These are phyloP conservation scores for Rutpela maculata DNA, from an alignment of 2,888 invertebrate genomes.

Conservation along the genomic window DNA sequence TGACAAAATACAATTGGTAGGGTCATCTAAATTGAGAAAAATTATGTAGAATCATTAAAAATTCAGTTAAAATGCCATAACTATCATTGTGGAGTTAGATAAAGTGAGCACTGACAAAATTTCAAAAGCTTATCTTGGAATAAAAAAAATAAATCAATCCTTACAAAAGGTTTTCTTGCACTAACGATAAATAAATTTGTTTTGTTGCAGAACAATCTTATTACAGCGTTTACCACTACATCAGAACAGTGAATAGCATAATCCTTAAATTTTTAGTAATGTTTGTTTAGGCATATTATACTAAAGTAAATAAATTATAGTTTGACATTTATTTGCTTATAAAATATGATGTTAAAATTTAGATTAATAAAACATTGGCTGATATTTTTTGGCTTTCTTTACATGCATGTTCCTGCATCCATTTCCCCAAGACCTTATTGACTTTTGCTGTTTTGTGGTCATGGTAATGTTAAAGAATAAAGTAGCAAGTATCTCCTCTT, in stretches of 20 bases:
- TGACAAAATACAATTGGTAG: too few species aligned
- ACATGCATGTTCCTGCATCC: constrained; percentile 38
- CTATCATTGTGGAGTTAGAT: too few species aligned
- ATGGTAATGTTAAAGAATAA: constrained; percentile 30
- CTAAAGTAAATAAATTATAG: constrained; percentile 25
- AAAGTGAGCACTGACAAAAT: too few species aligned
- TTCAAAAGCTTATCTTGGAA: neutral
- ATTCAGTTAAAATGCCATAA: too few species aligned
- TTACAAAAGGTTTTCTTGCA: neutral
- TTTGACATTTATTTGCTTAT: constrained; percentile 19
- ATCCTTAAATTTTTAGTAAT: neutral
- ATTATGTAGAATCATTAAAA: too few species aligned
- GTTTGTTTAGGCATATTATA: constrained; percentile 34
- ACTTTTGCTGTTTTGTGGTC: constrained; percentile 31
- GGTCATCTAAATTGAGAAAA: too few species aligned
- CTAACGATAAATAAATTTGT: constrained; percentile 17
- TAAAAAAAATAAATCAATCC: neutral
- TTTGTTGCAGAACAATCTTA: constrained; percentile 27
- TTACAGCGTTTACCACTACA: constrained; percentile 28
- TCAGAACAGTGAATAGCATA: constrained; percentile 2
- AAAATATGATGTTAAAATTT: constrained; percentile 30
- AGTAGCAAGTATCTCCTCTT: neutral
- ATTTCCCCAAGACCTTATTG: constrained; percentile 22
- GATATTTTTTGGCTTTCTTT: constrained; percentile 36
- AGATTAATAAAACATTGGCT: constrained; percentile 37